phyloP scores from a whole-genome alignment of 2,113 vertebrate genomes.

The Halcyon malimbica region DNA sequence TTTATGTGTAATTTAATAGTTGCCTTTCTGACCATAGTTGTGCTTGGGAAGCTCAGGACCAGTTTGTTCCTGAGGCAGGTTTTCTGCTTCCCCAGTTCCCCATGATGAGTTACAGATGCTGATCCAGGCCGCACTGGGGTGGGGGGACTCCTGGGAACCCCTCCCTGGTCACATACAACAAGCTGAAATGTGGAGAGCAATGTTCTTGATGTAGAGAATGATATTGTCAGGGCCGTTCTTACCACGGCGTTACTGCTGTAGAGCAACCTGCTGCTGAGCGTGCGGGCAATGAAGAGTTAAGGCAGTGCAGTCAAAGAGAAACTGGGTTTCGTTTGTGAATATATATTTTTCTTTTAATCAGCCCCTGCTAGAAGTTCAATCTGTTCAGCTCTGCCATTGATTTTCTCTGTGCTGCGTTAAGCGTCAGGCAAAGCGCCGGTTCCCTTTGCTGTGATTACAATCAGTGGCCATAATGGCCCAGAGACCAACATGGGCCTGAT shows the following conservation, averaged over 20 bases:
- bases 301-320: not conserved
- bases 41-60: not conserved
- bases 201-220: not conserved
- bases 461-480: constrained; percentile 31
- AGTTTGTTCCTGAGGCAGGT: not conserved
- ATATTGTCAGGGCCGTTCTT: accelerated
- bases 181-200: not conserved
- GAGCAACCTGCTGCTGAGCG: not conserved
- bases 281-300: not conserved
- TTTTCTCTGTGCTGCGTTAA: not conserved
- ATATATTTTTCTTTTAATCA: not conserved
- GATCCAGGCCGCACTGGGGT: not conserved
- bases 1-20: not conserved
- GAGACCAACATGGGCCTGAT: constrained; percentile 7
- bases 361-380: not conserved
- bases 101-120: not conserved
- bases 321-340: not conserved
- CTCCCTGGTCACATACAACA: not conserved
- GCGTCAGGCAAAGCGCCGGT: not conserved
- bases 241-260: accelerated
- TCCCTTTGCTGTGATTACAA: constrained; percentile 2
- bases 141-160: not conserved
- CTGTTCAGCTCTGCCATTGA: constrained; percentile 5
- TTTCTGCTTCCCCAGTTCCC: not conserved
- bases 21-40: not conserved